phyloP scores from a whole-genome alignment of 1,140 invertebrate genomes.

The Philotrypesis tridentata region DNA sequence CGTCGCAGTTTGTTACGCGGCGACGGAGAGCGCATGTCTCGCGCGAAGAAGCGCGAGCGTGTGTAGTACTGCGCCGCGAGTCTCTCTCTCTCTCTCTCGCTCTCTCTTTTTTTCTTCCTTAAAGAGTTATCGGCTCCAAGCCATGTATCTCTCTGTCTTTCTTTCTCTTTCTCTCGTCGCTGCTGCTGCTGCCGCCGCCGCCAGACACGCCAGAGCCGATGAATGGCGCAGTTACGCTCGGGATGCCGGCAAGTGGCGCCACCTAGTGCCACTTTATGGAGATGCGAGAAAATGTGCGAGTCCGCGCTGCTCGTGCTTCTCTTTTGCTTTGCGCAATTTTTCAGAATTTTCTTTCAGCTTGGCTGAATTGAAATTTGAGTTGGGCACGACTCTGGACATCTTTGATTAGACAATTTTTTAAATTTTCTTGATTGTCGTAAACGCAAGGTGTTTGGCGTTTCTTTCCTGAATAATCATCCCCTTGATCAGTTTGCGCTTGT shows the following conservation, averaged over 20 bases:
- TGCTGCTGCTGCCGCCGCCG: neutral
- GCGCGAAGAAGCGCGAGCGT: slow-evolving; percentile 23
- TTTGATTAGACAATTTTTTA: too few species aligned
- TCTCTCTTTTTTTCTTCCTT: too few species aligned
- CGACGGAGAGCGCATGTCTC: neutral
- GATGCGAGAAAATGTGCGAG: neutral
- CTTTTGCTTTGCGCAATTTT: neutral
- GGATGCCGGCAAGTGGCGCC: slow-evolving; percentile 33
- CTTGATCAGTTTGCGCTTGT: too few species aligned
- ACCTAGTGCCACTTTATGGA: neutral
- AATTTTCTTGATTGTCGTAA: too few species aligned
- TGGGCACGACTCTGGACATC: too few species aligned
- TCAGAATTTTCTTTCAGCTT: neutral
- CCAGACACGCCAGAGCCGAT: slow-evolving; percentile 29
- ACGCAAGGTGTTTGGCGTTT: too few species aligned
- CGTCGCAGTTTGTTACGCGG: slow-evolving; percentile 39
- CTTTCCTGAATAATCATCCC: too few species aligned
- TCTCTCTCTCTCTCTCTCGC: neutral
- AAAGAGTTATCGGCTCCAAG: too few species aligned
- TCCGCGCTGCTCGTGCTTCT: neutral
- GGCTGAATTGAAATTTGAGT: too few species aligned
- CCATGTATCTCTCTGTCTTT: neutral
- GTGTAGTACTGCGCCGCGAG: slow-evolving; percentile 10
- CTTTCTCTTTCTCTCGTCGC: slow-evolving; percentile 2
- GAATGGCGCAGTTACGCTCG: slow-evolving; percentile 44